Evolutionary conservation across 2,888 invertebrate species (phyloP), one percentile per base, ranked within the genome.

Genomic region (Anagyrus pseudococci): DNA sequence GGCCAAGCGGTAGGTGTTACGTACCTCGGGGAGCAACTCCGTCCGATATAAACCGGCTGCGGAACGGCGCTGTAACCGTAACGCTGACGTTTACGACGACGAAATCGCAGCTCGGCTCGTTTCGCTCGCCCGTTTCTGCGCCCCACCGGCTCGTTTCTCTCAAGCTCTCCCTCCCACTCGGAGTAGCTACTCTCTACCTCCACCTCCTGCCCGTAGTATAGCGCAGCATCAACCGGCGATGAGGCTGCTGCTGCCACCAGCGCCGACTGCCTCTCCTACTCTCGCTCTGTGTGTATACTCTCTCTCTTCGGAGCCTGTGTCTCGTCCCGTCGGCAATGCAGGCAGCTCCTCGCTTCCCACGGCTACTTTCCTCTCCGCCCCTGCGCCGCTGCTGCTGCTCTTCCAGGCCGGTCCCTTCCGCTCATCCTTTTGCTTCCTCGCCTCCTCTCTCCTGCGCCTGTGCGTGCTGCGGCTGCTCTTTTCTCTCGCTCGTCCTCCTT

Each of bases 11-110:
- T 76, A 77, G 78, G 78, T 79, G 79, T 78, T 79, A 78, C 76
- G 78, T 79, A 80, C 79, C 79, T 80, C 77, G 73, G 80, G 80
- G 80, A 81, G 78, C 77, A 79, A 79, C 76, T 79, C 76, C 75
- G 77, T 80, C 78, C 78, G 77, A 79, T 80, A 80, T 81, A 80
- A 80, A 64, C 77, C 74, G 23, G 76, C 77, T 71, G 77, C 73
- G 76, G 80, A 58, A 79, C 77, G 79, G 79, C 79, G 75, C 78
- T 78, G 80, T 80, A 80, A 81, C 78, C 80, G 79, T 80, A 81
- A 80, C 79, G 78, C 76, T 80, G 80, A 81, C 80, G 80, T 80
- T 81, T 81, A 81, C 80, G 80, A 80, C 77, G 75, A 77, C 78
- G 79, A 80, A 81, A 81, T 81, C 80, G 80, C 78, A 75, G 80